Evolutionary conservation across 2,113 vertebrate species (phyloP), one percentile per base, ranked within the genome.

Genomic region (Brachionichthys hirsutus): DNA sequence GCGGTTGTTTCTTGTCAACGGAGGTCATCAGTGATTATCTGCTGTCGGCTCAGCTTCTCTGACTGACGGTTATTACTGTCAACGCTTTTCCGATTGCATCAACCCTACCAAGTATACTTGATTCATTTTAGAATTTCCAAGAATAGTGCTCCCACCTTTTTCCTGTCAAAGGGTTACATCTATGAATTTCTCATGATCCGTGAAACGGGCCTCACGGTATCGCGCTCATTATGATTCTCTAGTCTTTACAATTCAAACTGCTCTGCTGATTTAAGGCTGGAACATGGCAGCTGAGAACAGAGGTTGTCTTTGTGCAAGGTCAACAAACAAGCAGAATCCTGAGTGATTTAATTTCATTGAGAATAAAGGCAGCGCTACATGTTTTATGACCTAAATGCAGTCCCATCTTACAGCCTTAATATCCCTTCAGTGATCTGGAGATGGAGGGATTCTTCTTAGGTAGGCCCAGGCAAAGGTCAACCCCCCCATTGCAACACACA

Each of bases 401-500:
- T 75, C 71, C 71, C n/a, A 15, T 57, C 55, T 62, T 62, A 60
- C 38, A 72, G 55, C 58, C 56, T 84, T 85, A 82, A 86, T 85
- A 84, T 87, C 83, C 86, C 85, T 85, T 62, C 82, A 64, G 64
- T 70, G 77, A 66, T 85, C 82, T 81, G 62, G 70, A 76, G 75
- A 80, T 84, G 81, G 82, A 87, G 82, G 70, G 75, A 78, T 80
- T 74, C 78, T 87, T 88, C 80, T 71, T 71, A 75, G 77, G 63
- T 64, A 73, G 84, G 73, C 70, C 84, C 83, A 84, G 60, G 68
- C 82, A 89, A 83, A 89, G 86, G 88, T 89, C 82, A 89, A 86
- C 60, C 65, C 75, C 65, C 75, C 74, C 78, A 41, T 6, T 18
- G 46, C 67, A 80, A 78, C 70, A 80, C 81, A 82, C 69, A 74